Percentiles rank a stretch among this genome's conserved stretches.
Conservation (phyloP, 1,140 invertebrate genomes). For the Ganaspis sp. region DNA sequence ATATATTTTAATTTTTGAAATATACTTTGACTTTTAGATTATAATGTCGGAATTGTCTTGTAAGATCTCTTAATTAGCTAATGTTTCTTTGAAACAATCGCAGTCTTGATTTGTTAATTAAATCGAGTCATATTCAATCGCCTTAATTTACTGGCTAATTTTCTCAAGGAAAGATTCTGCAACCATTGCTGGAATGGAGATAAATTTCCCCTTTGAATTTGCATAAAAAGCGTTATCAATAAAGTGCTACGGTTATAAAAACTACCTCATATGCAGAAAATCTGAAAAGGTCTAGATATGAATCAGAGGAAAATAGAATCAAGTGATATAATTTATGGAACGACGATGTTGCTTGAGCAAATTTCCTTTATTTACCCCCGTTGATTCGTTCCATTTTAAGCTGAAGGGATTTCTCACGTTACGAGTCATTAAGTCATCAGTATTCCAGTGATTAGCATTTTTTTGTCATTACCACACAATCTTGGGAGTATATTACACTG, state of each 20-base stretch:
- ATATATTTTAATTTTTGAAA: too few species aligned
- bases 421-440: constrained; percentile 33
- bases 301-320: background rate
- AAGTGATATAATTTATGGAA: background rate
- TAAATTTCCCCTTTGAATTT: background rate
- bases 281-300: background rate
- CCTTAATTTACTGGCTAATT: too few species aligned
- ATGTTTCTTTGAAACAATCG: too few species aligned
- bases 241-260: background rate
- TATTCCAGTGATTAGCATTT: constrained; percentile 37
- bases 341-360: background rate
- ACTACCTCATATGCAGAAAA: background rate
- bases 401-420: constrained; percentile 35
- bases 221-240: background rate
- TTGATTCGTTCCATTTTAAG: background rate
- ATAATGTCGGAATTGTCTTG: too few species aligned
- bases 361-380: background rate
- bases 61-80: too few species aligned
- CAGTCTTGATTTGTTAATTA: too few species aligned
- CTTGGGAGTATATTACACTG: background rate
- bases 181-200: background rate
- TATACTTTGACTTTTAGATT: too few species aligned
- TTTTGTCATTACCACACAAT: constrained; percentile 32
- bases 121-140: too few species aligned
- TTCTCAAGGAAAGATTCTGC: too few species aligned